Conservation (phyloP, 2,113 vertebrate genomes). For the Solea solea region DNA sequence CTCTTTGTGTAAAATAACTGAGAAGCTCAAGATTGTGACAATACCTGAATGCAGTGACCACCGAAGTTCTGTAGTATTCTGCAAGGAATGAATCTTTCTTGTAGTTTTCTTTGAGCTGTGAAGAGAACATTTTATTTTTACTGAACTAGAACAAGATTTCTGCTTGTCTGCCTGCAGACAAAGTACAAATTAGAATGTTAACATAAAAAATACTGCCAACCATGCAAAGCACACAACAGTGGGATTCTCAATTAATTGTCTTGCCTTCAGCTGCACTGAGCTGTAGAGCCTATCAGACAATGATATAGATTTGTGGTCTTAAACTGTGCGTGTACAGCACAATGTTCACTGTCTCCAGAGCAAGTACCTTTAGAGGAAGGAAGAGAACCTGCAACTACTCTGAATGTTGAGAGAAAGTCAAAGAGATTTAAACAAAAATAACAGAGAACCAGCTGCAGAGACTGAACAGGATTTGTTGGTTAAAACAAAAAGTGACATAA, state of each 20-base stretch:
- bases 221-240: conserved; percentile 22
- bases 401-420: neutral
- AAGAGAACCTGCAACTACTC: too few relatives aligned
- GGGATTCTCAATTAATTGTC: conserved; percentile 35
- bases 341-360: neutral
- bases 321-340: neutral
- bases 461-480: too few relatives aligned
- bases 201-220: conserved; percentile 21
- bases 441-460: neutral
- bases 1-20: neutral
- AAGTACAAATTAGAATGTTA: conserved; percentile 39
- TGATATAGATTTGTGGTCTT: neutral
- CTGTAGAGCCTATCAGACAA: conserved; percentile 8
- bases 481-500: too few relatives aligned
- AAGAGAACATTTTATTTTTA: conserved; percentile 32
- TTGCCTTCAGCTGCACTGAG: conserved; percentile 37
- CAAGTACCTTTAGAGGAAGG: neutral
- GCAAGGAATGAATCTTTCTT: conserved; percentile 65
- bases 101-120: conserved; percentile 72
- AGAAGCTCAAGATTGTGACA: neutral
- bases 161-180: conserved; percentile 31
- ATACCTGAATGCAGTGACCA: conserved; percentile 82
- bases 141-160: conserved; percentile 10
- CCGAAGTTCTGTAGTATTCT: conserved; percentile 74
- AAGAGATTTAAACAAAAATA: neutral